These are phyloP conservation scores for Hydra vulgaris DNA, from an alignment of 30 jellyfish, hydroid and myxozoan genomes.

Conservation along the genomic window DNA sequence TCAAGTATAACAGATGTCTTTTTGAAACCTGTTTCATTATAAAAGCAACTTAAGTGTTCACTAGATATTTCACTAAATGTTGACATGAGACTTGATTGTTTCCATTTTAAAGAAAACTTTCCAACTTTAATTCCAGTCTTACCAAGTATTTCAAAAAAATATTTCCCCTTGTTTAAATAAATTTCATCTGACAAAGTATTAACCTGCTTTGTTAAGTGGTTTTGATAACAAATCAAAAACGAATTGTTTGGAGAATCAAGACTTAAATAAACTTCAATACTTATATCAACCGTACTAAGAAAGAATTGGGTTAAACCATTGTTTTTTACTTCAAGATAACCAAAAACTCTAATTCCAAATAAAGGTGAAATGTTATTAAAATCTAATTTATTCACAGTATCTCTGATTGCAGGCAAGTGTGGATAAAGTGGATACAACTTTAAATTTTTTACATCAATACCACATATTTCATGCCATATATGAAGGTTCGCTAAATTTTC, in stretches of 20 bases:
- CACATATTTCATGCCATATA: slow-evolving; percentile 81
- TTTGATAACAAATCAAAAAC: slow-evolving; percentile 8
- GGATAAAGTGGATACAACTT: slow-evolving; percentile 67
- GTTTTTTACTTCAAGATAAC: slow-evolving; percentile 32
- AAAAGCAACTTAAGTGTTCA: slow-evolving; percentile 1
- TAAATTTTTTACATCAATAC: slow-evolving; percentile 35
- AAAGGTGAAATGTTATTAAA: slow-evolving; percentile 26
- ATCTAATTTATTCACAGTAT: slow-evolving; percentile 18
- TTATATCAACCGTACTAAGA: slow-evolving; percentile 12
- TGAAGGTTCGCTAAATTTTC: slow-evolving; percentile 25
- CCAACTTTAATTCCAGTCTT: slow-evolving; percentile 33
- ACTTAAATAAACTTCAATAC: slow-evolving; percentile 52
- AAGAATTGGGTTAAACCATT: slow-evolving; percentile 32
- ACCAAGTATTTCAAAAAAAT: slow-evolving; percentile 30
- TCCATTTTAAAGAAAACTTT: slow-evolving; percentile 18
- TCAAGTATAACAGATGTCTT: slow-evolving; percentile 14
- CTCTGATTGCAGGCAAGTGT: slow-evolving; percentile 50
- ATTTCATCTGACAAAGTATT: not conserved
- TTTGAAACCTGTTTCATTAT: not conserved
- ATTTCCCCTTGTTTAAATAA: slow-evolving; percentile 5
- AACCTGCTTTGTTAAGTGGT: slow-evolving; percentile 2
- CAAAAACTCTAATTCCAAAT: slow-evolving; percentile 50
- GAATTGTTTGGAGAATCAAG: slow-evolving; percentile 21
- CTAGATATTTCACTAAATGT: not conserved
- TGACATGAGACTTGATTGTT: not conserved